Percentiles rank a stretch among this genome's conserved stretches.
phyloP scores from a whole-genome alignment of 2,113 vertebrate species.

The Neotragus pygmaeus region DNA sequence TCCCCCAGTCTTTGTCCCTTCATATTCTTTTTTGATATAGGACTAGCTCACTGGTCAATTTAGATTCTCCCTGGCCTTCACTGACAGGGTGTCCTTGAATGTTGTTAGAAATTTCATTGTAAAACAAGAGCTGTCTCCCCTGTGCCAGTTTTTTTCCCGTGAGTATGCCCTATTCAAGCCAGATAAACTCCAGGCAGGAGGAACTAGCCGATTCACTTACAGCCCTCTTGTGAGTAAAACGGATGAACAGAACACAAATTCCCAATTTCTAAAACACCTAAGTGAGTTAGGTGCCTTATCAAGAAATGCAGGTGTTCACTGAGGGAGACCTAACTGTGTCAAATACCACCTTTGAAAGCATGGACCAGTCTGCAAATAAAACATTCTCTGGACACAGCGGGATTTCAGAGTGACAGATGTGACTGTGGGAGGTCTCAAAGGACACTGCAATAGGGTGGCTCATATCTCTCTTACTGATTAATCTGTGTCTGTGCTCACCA shows the following conservation, averaged over 20 bases:
- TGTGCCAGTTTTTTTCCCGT: background rate
- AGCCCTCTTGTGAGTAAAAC: background rate
- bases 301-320: background rate
- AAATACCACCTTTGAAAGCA: background rate
- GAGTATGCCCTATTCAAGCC: background rate
- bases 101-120: background rate
- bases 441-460: background rate
- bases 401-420: conserved; percentile 7
- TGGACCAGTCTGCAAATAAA: background rate
- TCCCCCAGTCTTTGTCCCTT: background rate
- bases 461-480: background rate
- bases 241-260: background rate
- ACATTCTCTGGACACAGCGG: background rate
- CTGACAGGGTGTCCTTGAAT: background rate
- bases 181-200: background rate
- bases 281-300: background rate
- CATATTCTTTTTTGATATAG: background rate
- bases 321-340: background rate
- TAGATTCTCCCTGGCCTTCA: background rate
- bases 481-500: background rate
- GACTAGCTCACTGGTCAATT: background rate
- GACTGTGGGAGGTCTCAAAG: background rate
- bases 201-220: background rate
- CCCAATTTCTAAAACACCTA: background rate
- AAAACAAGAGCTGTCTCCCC: background rate